A percentile compares a stretch with the other conserved stretches of the same genome.
Evolutionary conservation across 2,797 vertebrate genomes (phyloP).

Genomic region (Synanceia verrucosa): DNA sequence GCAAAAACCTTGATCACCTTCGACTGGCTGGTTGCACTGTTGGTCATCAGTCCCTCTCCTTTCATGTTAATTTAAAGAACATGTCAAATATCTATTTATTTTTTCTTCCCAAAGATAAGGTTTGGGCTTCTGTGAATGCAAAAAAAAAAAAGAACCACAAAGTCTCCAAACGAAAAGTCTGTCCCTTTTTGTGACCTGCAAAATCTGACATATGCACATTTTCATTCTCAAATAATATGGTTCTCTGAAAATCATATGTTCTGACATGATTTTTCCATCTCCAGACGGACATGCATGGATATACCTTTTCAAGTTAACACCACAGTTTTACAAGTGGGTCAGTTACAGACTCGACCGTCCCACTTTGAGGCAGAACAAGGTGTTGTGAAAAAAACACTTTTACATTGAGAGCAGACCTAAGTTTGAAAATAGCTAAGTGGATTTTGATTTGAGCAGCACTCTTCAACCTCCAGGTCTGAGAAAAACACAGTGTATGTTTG

Average conservation of each 20-base stretch:
- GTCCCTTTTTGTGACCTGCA: neutral
- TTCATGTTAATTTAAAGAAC: neutral
- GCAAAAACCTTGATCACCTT: neutral
- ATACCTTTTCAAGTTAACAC: slow-evolving; percentile 33
- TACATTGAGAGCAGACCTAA: slow-evolving; percentile 43
- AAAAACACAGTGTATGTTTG: slow-evolving; percentile 73
- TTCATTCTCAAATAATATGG: neutral
- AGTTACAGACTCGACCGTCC: slow-evolving; percentile 28
- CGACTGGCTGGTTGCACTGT: neutral
- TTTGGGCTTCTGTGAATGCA: neutral
- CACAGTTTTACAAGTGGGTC: slow-evolving; percentile 53
- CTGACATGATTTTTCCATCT: neutral
- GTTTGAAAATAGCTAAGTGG: slow-evolving; percentile 70
- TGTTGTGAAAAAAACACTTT: slow-evolving; percentile 44
- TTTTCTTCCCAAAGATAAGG: neutral
- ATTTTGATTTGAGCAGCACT: slow-evolving; percentile 69
- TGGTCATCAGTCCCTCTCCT: neutral
- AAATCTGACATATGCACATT: neutral
- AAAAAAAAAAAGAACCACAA: neutral
- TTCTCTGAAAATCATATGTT: slow-evolving; percentile 9
- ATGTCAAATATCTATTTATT: neutral
- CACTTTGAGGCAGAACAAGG: slow-evolving; percentile 47
- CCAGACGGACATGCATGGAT: neutral
- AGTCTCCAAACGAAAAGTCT: neutral
- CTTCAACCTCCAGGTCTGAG: slow-evolving; percentile 65